Percentiles rank a stretch among this genome's conserved stretches.
Evolutionary conservation across 2,113 vertebrate species (phyloP).

Genomic region (Trachemys scripta): DNA sequence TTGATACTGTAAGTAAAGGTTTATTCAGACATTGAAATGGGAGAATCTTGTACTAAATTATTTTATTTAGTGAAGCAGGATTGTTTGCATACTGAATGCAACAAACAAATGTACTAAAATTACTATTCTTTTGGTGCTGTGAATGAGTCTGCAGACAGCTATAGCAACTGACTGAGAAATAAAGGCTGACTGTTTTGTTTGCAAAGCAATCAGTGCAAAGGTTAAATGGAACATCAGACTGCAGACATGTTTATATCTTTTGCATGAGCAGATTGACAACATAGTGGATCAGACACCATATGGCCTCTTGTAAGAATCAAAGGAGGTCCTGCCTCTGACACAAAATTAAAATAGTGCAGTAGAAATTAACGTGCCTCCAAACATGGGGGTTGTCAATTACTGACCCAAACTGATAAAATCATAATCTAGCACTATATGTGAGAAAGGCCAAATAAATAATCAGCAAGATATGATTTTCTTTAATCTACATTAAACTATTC

Average conservation of each 20-base stretch:
- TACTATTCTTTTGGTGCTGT: not conserved
- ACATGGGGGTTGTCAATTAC: not conserved
- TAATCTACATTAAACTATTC: not conserved
- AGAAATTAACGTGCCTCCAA: constrained; percentile 7
- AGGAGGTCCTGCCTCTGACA: not conserved
- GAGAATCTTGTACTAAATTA: not conserved
- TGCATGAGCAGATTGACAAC: not conserved
- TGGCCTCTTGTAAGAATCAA: not conserved
- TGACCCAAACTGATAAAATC: not conserved
- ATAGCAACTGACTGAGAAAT: not conserved
- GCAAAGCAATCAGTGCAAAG: not conserved
- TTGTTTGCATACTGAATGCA: not conserved
- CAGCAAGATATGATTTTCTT: not conserved
- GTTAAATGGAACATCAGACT: not conserved
- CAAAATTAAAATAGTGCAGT: not conserved
- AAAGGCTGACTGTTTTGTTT: not conserved
- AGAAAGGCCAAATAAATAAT: not conserved
- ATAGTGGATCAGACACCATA: not conserved
- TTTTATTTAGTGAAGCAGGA: not conserved
- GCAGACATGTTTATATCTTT: not conserved
- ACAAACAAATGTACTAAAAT: not conserved
- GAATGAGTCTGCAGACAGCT: not conserved
- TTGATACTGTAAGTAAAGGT: not conserved
- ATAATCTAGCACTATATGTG: not conserved
- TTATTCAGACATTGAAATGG: not conserved